Evolutionary conservation across 2,113 vertebrate genomes (phyloP).

Genomic region (Melanotaenia duboulayi): DNA sequence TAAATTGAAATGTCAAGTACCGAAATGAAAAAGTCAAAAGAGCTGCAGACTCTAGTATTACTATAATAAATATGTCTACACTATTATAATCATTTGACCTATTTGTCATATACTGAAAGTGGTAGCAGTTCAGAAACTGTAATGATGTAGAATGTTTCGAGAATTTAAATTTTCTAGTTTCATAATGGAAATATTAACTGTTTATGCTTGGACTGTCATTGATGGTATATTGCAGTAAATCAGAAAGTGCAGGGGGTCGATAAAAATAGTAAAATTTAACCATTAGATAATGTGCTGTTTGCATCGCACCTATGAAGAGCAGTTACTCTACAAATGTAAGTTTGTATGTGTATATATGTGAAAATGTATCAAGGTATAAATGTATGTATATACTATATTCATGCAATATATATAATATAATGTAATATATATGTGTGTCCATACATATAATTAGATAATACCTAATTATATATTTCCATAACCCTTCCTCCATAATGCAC

Average conservation of each 20-base stretch:
- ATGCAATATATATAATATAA: too few species aligned
- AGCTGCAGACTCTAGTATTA: constrained; percentile 13
- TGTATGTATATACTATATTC: too few species aligned
- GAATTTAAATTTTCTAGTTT: neutral
- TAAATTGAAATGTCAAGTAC: constrained; percentile 54
- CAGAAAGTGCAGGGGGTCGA: constrained; percentile 1
- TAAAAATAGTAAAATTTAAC: neutral
- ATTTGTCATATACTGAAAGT: constrained; percentile 12
- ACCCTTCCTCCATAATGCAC: too few species aligned
- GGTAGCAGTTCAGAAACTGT: constrained; percentile 4
- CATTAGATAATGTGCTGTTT: neutral
- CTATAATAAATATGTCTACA: constrained; percentile 39
- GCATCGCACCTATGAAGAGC: neutral
- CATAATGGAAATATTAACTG: constrained; percentile 14
- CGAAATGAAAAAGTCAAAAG: constrained; percentile 24
- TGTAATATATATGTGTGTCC: too few species aligned
- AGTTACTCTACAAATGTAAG: too few species aligned
- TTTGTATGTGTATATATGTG: too few species aligned
- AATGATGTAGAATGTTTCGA: constrained; percentile 25
- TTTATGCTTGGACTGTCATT: neutral
- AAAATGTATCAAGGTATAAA: too few species aligned
- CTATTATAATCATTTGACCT: constrained; percentile 17
- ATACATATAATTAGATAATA: too few species aligned
- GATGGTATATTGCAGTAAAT: neutral
- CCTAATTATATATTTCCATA: too few species aligned